Conservation (phyloP, 2,888 invertebrate genomes). For the Camptogramma bilineatum region DNA sequence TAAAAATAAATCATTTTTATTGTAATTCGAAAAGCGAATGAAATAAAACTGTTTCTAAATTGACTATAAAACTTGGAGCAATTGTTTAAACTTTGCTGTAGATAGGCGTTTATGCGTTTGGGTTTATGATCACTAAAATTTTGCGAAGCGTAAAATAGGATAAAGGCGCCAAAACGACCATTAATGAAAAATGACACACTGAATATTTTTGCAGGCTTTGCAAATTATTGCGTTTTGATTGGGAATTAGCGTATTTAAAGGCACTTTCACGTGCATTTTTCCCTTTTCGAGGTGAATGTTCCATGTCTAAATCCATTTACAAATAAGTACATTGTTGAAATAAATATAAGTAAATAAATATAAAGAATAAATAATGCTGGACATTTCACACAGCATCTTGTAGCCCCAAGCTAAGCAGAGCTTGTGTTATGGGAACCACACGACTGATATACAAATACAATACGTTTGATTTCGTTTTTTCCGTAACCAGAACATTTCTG, state of each 20-base stretch:
- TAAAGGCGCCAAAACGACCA: conserved; percentile 51
- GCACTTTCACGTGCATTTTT: neutral
- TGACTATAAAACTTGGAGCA: conserved; percentile 49
- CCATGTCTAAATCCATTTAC: neutral
- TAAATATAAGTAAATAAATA: too few relatives aligned
- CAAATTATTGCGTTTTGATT: conserved; percentile 43
- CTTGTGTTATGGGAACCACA: too few relatives aligned
- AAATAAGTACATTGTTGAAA: too few relatives aligned
- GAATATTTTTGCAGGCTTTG: conserved; percentile 35
- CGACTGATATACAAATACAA: too few relatives aligned
- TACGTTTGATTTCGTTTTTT: too few relatives aligned
- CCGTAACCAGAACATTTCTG: too few relatives aligned
- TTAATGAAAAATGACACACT: conserved; percentile 47
- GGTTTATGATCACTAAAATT: conserved; percentile 62
- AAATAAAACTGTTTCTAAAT: conserved; percentile 33
- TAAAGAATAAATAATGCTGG: too few relatives aligned
- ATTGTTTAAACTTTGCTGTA: conserved; percentile 50
- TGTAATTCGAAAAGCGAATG: conserved; percentile 3
- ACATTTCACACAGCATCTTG: too few relatives aligned
- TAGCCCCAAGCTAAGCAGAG: too few relatives aligned
- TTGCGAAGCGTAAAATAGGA: conserved; percentile 62
- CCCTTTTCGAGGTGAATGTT: neutral
- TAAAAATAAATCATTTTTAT: conserved; percentile 13
- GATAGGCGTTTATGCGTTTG: conserved; percentile 54
- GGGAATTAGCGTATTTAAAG: conserved; percentile 9